phyloP scores from a whole-genome alignment of 2,888 invertebrate species.

The Tuta absoluta region DNA sequence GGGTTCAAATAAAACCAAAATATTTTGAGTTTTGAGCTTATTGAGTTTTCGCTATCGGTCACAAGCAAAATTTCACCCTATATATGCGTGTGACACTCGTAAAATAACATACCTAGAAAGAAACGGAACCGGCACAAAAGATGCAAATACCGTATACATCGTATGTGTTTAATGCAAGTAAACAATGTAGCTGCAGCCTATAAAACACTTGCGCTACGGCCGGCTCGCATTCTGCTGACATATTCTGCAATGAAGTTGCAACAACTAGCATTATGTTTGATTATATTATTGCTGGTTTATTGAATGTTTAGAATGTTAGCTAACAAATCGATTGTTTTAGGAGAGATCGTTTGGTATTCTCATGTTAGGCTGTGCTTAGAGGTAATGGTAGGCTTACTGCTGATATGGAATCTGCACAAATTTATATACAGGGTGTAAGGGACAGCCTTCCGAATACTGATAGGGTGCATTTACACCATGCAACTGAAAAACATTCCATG shows the following conservation, averaged over 20 bases:
- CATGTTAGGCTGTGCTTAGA: not conserved
- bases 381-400: no score
- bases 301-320: slow-evolving; percentile 7
- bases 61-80: no score
- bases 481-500: no score
- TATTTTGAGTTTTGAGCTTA: no score
- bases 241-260: not conserved
- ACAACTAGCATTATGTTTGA: not conserved
- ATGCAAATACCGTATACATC: slow-evolving; percentile 32
- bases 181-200: slow-evolving; percentile 39
- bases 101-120: slow-evolving; percentile 21
- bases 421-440: no score
- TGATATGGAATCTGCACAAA: no score
- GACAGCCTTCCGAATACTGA: no score
- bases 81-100: not conserved
- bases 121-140: slow-evolving; percentile 26
- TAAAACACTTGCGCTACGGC: slow-evolving; percentile 63
- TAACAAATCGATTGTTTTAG: slow-evolving; percentile 3
- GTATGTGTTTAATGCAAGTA: slow-evolving; percentile 42
- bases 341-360: not conserved
- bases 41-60: no score
- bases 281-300: not conserved
- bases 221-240: slow-evolving; percentile 30
- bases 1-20: no score
- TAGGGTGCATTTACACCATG: no score